Base-by-base conservation (phyloP, 2,113 vertebrate genomes). In the Galeopterus variegatus region DNA sequence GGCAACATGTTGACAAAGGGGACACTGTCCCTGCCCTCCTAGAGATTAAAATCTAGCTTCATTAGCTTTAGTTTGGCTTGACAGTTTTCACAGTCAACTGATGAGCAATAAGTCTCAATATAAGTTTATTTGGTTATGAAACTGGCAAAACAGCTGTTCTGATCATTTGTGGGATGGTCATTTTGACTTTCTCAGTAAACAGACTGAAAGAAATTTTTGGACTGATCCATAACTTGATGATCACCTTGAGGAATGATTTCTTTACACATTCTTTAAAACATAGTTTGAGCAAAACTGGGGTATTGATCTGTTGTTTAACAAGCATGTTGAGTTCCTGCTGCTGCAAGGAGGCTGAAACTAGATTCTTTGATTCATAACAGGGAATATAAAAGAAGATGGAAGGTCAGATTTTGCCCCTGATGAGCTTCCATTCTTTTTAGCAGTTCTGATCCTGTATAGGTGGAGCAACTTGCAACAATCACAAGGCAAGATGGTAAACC, bases 131-230 rank as follows among this genome's bases (percentile, higher is more conserved):
- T 75, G 54, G 33, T 83, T 52, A 76, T 72, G 54, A 80, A 88
- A 70, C 9, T 5, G n/a, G 12, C 17, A 84, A 48, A 88, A 48
- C 1, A 41, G 15, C 65, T 85, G 1, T 56, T 94, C 14, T 36
- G 50, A 21, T 64, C 6, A 33, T n/a, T 31, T 90, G 41, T 50
- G 4, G 79, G 62, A 64, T 92, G 6, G n/a, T 58, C 58, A 48
- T 93, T 76, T 70, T 94, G 36, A 48, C 69, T 87, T 83, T 75
- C 72, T 88, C 48, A 58, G 15, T 81, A 77, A 50, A 33, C 24
- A 82, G 24, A 80, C 1, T 67, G 48, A 64, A n/a, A 75, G 56
- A 65, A 79, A 62, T 19, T 48, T 48, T 9, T 60, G 54, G 23
- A n/a, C n/a, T 88, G 24, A 73, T 69, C 50, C 28, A 31, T 60